Base-by-base conservation (phyloP, 2,113 vertebrate species). In the Chlorodrepanis virens region DNA sequence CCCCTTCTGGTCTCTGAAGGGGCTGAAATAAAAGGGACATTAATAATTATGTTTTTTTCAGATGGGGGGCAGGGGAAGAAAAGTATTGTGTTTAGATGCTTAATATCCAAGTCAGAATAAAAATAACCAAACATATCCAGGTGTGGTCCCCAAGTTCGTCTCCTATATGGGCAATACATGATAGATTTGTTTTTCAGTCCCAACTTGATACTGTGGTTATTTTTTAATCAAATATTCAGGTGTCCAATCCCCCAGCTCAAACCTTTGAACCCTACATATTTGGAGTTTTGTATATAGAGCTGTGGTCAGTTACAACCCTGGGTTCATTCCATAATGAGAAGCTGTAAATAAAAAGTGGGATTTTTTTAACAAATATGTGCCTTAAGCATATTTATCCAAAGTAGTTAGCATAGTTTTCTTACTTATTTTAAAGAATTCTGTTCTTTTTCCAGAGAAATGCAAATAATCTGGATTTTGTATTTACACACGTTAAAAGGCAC, bases 361-460 rank as follows among this genome's bases (percentile, higher is more conserved):
- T 18, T 2, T 14, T 31, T 12, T 33, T 1, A 1, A 5, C 12
- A 63, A 37, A 13, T 2, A 10, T 3, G 10, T 87, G 9, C 29
- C 35, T 70, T 54, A 71, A 78, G 14, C 6, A 2, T 84, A 20
- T 67, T 54, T 87, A 21, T 45, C 69, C 44, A 29, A 10, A 10
- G 37, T 49, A 24, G 6, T 19, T 40, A 54, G n/a, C 33, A 47
- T 76, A 0, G 17, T 76, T 64, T 75, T 81, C 39, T 59, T 85
- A 22, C 22, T 85, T 86, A 9, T 31, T 67, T 74, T 44, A 63
- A 75, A 65, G 12, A 64, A 65, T 79, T 29, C 17, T 52, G 11
- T 50, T 54, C 5, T 42, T 86, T 89, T 74, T 35, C 40, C 24
- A 11, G 37, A 75, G 35, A 60, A 82, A 70, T 72, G 52, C 52